Evolutionary conservation across 1,140 invertebrate species (phyloP).

Genomic region (Heliconius nattereri): DNA sequence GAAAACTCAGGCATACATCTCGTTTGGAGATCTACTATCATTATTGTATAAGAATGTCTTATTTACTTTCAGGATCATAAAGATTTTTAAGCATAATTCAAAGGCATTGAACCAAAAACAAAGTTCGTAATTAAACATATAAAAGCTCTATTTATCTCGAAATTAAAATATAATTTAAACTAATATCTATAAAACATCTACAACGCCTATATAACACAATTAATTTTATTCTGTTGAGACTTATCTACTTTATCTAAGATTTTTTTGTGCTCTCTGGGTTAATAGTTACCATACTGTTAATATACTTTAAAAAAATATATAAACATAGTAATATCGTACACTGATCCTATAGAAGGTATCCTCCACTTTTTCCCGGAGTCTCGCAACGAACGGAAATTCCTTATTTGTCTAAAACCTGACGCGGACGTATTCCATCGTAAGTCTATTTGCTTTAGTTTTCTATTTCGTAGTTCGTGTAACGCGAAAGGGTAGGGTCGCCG

Average conservation of each 20-base stretch:
- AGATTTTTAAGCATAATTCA: no score
- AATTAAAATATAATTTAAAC: no score
- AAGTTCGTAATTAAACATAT: no score
- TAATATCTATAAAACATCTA: no score
- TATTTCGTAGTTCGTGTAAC: constrained; percentile 63
- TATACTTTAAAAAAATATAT: neutral
- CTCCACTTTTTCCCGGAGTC: constrained; percentile 22
- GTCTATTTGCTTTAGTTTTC: constrained; percentile 68
- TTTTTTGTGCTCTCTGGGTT: no score
- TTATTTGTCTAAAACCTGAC: constrained; percentile 74
- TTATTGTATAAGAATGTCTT: constrained; percentile 22
- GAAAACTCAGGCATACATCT: constrained; percentile 62
- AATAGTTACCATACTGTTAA: no score
- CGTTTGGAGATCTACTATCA: constrained; percentile 48
- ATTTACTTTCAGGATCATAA: no score
- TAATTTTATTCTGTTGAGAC: no score
- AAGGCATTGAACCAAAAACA: no score
- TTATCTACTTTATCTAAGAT: no score
- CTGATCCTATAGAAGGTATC: neutral
- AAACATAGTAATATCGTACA: constrained; percentile 20
- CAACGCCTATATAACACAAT: no score
- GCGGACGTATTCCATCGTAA: constrained; percentile 57
- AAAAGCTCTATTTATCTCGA: no score
- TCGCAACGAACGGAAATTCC: constrained; percentile 57
- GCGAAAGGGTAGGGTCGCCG: constrained; percentile 61